These are phyloP conservation scores for Lacerta agilis DNA, from an alignment of 2,797 vertebrate species.

Conservation along the genomic window DNA sequence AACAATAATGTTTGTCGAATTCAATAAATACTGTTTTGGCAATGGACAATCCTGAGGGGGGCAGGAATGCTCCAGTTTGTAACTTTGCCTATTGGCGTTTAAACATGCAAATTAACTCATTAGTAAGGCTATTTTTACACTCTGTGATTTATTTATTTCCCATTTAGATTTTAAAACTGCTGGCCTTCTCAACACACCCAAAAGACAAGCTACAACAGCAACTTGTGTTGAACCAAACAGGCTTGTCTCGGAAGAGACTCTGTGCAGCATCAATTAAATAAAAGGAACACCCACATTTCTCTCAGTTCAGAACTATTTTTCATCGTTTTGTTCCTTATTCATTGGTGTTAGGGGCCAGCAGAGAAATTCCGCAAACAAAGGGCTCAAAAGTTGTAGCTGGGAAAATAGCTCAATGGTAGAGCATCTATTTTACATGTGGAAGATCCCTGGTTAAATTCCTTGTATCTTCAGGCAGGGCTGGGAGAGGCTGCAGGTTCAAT, in stretches of 20 bases:
- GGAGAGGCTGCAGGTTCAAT: no score
- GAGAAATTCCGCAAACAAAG: background rate
- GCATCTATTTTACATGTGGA: no score
- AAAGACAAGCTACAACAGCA: background rate
- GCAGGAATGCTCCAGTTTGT: conserved; percentile 51
- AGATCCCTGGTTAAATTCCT: no score
- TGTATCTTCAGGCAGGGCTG: no score
- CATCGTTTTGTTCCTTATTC: background rate
- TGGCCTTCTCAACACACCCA: conserved; percentile 11
- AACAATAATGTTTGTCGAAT: conserved; percentile 51
- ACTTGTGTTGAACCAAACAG: background rate
- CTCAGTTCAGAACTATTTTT: background rate
- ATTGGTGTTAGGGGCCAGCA: background rate
- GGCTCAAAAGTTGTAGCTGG: background rate
- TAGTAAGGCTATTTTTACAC: conserved; percentile 57
- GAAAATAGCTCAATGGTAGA: background rate
- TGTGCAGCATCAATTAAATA: background rate
- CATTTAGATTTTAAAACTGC: conserved; percentile 35
- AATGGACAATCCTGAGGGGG: conserved; percentile 59
- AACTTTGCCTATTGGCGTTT: conserved; percentile 61
- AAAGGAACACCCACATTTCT: background rate
- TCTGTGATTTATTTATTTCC: conserved; percentile 47
- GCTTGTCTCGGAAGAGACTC: background rate
- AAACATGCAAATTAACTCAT: conserved; percentile 66
- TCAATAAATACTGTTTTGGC: conserved; percentile 61